Evolutionary conservation across 1,140 invertebrate species (phyloP).

Genomic region (Zaprionus tsacasi): DNA sequence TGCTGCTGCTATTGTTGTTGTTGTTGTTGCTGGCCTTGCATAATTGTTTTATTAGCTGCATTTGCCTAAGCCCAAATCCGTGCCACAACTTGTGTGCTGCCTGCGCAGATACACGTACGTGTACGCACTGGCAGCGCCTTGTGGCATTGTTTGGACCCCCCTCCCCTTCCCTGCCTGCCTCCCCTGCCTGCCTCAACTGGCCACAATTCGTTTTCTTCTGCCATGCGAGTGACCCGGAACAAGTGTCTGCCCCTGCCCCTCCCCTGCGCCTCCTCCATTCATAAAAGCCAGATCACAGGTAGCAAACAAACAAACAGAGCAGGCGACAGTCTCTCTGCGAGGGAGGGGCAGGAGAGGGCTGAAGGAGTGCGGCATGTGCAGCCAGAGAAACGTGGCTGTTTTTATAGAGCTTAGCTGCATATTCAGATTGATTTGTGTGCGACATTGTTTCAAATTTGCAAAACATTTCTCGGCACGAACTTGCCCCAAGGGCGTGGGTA

Average conservation of each 20-base stretch:
- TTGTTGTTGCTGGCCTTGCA: conserved; percentile 59
- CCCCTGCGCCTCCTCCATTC: not conserved
- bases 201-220: conserved; percentile 13
- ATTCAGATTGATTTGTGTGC: conserved; percentile 32
- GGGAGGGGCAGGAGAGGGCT: not conserved
- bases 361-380: not conserved
- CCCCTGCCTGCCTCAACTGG: not conserved
- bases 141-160: conserved; percentile 56
- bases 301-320: conserved; percentile 32
- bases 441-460: conserved; percentile 33
- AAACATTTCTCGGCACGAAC: conserved; percentile 6
- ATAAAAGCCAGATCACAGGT: conserved; percentile 31
- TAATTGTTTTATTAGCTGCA: conserved; percentile 80
- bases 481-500: not conserved
- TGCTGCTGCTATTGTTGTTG: too few species aligned
- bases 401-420: conserved; percentile 24
- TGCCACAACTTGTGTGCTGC: conserved; percentile 38
- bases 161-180: not conserved
- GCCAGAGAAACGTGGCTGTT: conserved; percentile 11
- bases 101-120: conserved; percentile 56
- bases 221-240: conserved; percentile 7
- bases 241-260: not conserved
- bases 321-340: not conserved
- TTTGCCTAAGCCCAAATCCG: conserved; percentile 73
- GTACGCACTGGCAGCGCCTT: conserved; percentile 56